A percentile compares a stretch with the other conserved stretches of the same genome.
phyloP scores from a whole-genome alignment of 2,797 vertebrate species.

The Urophycis tenuis region DNA sequence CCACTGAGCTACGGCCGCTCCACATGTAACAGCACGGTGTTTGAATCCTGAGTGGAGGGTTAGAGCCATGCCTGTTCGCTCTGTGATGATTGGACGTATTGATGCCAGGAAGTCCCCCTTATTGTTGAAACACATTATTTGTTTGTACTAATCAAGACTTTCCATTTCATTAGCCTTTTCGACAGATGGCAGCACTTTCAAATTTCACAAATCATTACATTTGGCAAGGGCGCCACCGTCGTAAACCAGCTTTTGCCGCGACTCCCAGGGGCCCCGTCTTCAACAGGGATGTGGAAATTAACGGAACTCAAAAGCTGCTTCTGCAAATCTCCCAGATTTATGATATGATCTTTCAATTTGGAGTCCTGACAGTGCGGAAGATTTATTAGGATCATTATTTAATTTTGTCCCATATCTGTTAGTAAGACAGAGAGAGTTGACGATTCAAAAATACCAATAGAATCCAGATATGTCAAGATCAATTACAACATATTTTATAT shows the following conservation, averaged over 20 bases:
- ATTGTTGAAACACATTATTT: slow-evolving; percentile 9
- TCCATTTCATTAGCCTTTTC: slow-evolving; percentile 34
- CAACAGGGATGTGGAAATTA: slow-evolving; percentile 21
- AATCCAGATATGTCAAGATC: not conserved
- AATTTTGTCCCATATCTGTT: not conserved
- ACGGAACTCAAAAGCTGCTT: slow-evolving; percentile 26
- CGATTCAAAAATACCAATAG: not conserved
- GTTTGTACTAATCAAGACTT: slow-evolving; percentile 28
- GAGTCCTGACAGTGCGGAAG: slow-evolving; percentile 2
- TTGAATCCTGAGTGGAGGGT: not conserved
- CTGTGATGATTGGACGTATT: slow-evolving; percentile 9
- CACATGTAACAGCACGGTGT: too few species aligned
- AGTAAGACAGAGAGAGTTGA: slow-evolving; percentile 7
- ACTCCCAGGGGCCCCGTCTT: slow-evolving; percentile 17
- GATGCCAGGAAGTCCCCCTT: slow-evolving; percentile 15
- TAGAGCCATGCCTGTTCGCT: not conserved
- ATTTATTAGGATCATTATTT: slow-evolving; percentile 11
- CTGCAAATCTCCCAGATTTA: slow-evolving; percentile 15
- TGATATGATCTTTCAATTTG: slow-evolving; percentile 21
- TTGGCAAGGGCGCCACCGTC: slow-evolving; percentile 25
- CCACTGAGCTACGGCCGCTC: too few species aligned
- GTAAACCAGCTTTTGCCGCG: slow-evolving; percentile 19
- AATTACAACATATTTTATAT: not conserved
- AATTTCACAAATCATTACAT: slow-evolving; percentile 30
- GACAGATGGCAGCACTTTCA: slow-evolving; percentile 22